A percentile compares a stretch with the other conserved stretches of the same genome.
phyloP scores from a whole-genome alignment of 2,113 vertebrate species.

The Chrysemys picta region DNA sequence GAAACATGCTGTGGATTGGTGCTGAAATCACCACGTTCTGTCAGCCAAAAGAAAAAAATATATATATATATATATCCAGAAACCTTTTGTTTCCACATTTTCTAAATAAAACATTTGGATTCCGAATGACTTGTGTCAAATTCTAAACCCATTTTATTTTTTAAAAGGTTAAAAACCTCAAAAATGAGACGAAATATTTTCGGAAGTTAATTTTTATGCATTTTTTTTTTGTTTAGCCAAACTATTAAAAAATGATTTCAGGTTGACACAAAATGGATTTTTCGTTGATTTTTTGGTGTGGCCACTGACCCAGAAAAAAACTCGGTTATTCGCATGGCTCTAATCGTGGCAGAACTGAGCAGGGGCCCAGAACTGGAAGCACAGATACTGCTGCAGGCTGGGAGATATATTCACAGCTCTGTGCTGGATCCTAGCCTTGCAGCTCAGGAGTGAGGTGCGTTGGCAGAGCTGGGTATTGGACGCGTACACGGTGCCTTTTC shows the following conservation, averaged over 20 bases:
- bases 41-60: background rate
- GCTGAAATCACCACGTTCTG: background rate
- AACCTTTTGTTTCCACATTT: background rate
- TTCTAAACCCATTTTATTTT: background rate
- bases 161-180: background rate
- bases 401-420: background rate
- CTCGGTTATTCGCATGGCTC: background rate
- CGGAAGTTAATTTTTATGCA: too few relatives aligned
- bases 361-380: background rate
- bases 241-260: background rate
- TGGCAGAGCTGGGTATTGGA: background rate
- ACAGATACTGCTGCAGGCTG: background rate
- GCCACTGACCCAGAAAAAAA: background rate
- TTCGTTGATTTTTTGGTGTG: background rate
- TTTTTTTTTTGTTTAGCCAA: background rate
- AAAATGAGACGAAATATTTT: background rate
- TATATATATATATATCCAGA: background rate
- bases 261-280: background rate
- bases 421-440: background rate
- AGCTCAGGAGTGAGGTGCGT: background rate
- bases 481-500: background rate
- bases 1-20: background rate
- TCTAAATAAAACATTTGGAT: background rate
- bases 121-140: background rate
- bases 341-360: background rate